phyloP scores from a whole-genome alignment of 2,113 vertebrate species.

The Probosciger aterrimus region DNA sequence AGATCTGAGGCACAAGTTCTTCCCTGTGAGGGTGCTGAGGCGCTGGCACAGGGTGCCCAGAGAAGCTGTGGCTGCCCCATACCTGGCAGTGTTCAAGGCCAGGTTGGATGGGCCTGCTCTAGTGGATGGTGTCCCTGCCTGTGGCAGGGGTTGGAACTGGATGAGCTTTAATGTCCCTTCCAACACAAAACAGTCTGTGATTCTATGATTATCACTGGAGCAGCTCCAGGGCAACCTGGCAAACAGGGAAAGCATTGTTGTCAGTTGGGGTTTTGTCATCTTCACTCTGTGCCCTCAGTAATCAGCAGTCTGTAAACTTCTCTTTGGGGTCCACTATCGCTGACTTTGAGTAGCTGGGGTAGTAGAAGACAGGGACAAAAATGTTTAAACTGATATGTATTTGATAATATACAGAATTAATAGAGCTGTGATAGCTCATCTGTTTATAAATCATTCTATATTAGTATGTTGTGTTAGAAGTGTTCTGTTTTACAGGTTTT shows the following conservation, averaged over 20 bases:
- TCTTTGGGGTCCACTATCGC: neutral
- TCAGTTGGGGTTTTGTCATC: fast-evolving
- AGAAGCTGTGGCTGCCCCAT: neutral
- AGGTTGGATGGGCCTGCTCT: neutral
- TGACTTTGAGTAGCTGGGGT: neutral
- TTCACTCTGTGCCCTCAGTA: neutral
- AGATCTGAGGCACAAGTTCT: neutral
- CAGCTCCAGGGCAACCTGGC: neutral
- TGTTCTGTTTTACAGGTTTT: neutral
- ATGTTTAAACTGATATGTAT: neutral
- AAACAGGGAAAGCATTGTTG: neutral
- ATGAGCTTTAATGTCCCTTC: neutral
- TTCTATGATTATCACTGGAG: neutral
- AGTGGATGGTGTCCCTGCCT: neutral
- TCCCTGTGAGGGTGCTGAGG: neutral
- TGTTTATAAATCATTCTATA: neutral
- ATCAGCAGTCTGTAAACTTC: neutral
- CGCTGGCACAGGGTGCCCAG: neutral
- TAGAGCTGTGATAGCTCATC: neutral
- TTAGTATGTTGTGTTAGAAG: neutral
- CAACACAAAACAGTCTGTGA: neutral
- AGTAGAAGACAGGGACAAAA: neutral
- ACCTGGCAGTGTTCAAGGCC: neutral
- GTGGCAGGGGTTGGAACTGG: neutral
- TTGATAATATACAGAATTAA: neutral